Percentiles rank a stretch among this genome's conserved stretches.
phyloP scores from a whole-genome alignment of 2,888 invertebrate genomes.

The Chloroclysta siterata region DNA sequence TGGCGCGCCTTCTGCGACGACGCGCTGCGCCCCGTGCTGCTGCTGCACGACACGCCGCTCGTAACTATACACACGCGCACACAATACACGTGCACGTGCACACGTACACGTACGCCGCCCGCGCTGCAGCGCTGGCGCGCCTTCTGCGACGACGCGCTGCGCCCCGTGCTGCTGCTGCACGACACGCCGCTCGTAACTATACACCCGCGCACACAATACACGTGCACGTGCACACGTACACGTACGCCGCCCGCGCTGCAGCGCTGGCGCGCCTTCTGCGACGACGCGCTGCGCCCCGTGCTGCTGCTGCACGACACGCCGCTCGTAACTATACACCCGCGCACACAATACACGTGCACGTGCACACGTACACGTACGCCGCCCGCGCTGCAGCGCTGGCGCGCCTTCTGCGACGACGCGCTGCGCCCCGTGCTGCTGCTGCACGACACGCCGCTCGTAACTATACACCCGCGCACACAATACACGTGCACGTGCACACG shows the following conservation, averaged over 20 bases:
- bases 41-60: slow-evolving; percentile 57
- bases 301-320: slow-evolving; percentile 56
- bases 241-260: too few relatives aligned
- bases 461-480: slow-evolving; percentile 43
- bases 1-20: slow-evolving; percentile 49
- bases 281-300: slow-evolving; percentile 38
- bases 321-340: slow-evolving; percentile 58
- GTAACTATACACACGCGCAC: slow-evolving; percentile 47
- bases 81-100: too few relatives aligned
- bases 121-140: background rate
- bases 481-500: too few relatives aligned
- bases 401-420: slow-evolving; percentile 40
- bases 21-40: slow-evolving; percentile 47
- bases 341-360: too few relatives aligned
- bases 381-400: background rate
- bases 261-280: slow-evolving; percentile 39
- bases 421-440: slow-evolving; percentile 52
- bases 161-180: slow-evolving; percentile 52
- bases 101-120: too few relatives aligned
- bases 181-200: slow-evolving; percentile 65
- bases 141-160: slow-evolving; percentile 40
- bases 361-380: too few relatives aligned
- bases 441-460: slow-evolving; percentile 59
- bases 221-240: too few relatives aligned
- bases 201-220: slow-evolving; percentile 36